phyloP scores from a whole-genome alignment of 2,113 vertebrate species.

The Herpailurus yagouaroundi region DNA sequence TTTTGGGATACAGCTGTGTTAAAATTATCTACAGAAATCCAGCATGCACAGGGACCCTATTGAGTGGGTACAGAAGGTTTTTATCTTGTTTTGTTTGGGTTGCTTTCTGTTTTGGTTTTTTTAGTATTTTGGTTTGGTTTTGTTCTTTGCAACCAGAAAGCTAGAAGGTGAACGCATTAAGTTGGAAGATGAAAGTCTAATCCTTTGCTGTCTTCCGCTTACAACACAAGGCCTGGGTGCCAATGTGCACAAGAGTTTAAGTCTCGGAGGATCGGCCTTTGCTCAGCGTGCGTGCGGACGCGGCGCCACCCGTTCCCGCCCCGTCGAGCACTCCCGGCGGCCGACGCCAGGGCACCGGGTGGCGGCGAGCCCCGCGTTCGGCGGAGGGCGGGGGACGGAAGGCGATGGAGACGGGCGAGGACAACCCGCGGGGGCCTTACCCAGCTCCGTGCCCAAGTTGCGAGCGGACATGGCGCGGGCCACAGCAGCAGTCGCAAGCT shows the following conservation, averaged over 20 bases:
- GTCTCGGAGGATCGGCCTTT: rapidly evolving
- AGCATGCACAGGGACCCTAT: not conserved
- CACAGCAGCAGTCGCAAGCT: rapidly evolving
- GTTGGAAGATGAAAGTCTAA: not conserved
- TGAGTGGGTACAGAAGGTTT: not conserved
- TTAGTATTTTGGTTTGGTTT: not conserved
- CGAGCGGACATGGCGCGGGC: conserved; percentile 64
- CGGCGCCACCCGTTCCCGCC: not conserved
- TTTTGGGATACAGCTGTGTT: not conserved
- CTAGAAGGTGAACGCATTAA: no score
- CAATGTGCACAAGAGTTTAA: rapidly evolving
- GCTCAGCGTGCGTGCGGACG: rapidly evolving
- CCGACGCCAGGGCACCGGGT: rapidly evolving
- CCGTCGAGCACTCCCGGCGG: rapidly evolving
- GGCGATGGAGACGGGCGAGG: not conserved
- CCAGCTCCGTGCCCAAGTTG: conserved; percentile 74
- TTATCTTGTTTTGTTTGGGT: not conserved
- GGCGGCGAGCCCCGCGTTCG: rapidly evolving
- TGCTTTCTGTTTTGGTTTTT: not conserved
- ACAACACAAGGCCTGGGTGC: no score
- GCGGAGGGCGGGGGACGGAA: no score
- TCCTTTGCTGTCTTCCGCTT: not conserved
- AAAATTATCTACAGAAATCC: not conserved
- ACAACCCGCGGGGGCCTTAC: conserved; percentile 77
- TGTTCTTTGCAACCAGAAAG: not conserved